Conservation (phyloP, 2,797 vertebrate genomes). For the Linurgus olivaceus region DNA sequence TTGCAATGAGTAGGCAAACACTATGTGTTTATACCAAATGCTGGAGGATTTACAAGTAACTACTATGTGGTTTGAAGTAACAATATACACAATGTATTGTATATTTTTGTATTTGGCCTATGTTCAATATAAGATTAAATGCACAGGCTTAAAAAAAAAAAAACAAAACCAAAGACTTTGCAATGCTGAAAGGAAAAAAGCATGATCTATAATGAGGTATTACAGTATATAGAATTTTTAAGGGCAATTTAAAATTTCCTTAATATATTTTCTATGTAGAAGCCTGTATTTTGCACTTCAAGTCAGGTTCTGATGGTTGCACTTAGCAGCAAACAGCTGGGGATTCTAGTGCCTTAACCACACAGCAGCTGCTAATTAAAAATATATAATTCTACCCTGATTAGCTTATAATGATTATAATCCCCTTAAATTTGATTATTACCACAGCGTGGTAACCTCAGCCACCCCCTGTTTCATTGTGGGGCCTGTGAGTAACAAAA, state of each 20-base stretch:
- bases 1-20: constrained; percentile 31
- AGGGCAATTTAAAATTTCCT: neutral
- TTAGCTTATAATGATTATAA: constrained; percentile 56
- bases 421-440: constrained; percentile 55
- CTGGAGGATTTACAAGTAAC: constrained; percentile 12
- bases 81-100: neutral
- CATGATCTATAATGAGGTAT: neutral
- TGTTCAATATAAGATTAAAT: neutral
- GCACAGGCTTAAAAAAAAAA: neutral
- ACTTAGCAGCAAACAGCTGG: constrained; percentile 57
- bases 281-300: neutral
- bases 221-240: neutral
- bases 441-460: constrained; percentile 5
- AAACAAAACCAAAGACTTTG: neutral
- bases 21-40: constrained; percentile 25
- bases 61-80: constrained; percentile 45
- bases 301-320: constrained; percentile 25
- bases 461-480: constrained; percentile 4
- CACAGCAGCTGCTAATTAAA: constrained; percentile 72
- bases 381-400: constrained; percentile 52
- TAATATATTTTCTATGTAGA: constrained; percentile 1
- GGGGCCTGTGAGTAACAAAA: neutral
- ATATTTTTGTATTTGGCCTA: constrained; percentile 28
- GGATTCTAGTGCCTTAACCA: constrained; percentile 13
- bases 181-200: neutral